Base-by-base conservation (phyloP, 2,888 invertebrate species). In the Zelleria hepariella region DNA sequence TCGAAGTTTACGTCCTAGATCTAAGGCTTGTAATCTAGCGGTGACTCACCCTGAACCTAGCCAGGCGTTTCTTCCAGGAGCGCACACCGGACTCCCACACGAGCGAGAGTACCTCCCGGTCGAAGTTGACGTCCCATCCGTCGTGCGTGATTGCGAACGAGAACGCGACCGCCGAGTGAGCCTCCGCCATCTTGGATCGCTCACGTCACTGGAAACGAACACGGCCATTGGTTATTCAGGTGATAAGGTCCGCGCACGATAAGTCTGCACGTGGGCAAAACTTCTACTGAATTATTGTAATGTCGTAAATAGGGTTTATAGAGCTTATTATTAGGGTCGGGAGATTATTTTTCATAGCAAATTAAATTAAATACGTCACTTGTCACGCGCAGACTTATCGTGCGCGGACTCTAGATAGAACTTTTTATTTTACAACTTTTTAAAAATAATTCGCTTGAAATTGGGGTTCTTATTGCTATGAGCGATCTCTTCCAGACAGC, bases 121-220 rank as follows among this genome's bases (percentile, higher is more conserved):
- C 98, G 78, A 99, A 98, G 83, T 98, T 97, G 58, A 99, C 96
- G 75, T 98, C 96, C 91, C 98, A 96, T 67, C 99, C 99, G 79
- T 99, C 99, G 79, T 98, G 98, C 63, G 98, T 98, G 72, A 99
- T 97, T 56, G 96, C 93, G 86, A 99, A 98, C 59, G 97, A 97
- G 82, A 99, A 98, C 63, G 98, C 98, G 64, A 98, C 98, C 59
- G 98, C 98, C 65, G 96, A 94, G 90, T 98, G 98, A 67, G 98
- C 98, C 95, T 99, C 98, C 74, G 98, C 98, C 98, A 99, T 99
- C 51, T 66, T 79, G 55, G 20, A 20, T 55, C 32, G 26, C 32
- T 7, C 18, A 15, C 6, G 5, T 51, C 24, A 25, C 57, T 57
- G 48, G 5, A 32, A 53, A 21, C 10, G 15, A n/a, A n/a, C n/a